These are phyloP conservation scores for Cheiracanthium punctorium DNA, from an alignment of 2,888 invertebrate genomes.

Conservation along the genomic window DNA sequence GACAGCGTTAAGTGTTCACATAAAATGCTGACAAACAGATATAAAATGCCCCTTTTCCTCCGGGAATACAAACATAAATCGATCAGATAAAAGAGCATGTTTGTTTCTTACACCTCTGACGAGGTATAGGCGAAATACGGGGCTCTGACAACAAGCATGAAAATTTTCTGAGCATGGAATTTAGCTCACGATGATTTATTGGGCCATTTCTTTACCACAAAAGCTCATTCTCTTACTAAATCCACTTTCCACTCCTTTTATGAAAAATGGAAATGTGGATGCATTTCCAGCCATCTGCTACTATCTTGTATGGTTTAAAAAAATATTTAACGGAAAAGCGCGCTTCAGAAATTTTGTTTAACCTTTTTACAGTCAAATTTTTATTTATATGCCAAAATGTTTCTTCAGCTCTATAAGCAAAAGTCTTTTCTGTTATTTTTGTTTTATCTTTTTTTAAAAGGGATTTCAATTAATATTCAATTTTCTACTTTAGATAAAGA, in stretches of 20 bases:
- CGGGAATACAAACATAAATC: background rate
- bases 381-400: no score
- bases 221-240: background rate
- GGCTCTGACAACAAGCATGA: conserved; percentile 19
- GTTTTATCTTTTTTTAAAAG: no score
- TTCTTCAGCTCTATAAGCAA: no score
- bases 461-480: no score
- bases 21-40: conserved; percentile 65
- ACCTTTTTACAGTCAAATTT: no score
- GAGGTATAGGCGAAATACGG: background rate
- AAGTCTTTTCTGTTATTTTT: no score
- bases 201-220: conserved; percentile 46
- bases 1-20: conserved; percentile 50
- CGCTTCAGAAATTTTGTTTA: no score
- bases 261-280: conserved; percentile 58
- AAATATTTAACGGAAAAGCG: no score
- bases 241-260: conserved; percentile 18
- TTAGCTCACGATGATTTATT: conserved; percentile 59
- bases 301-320: conserved; percentile 25
- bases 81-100: background rate
- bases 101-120: background rate
- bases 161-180: conserved; percentile 59
- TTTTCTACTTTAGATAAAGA: no score
- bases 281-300: conserved; percentile 57
- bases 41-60: conserved; percentile 49